These are phyloP conservation scores for Oscheius sp. DNA, from an alignment of 2,888 invertebrate species.

Conservation along the genomic window DNA sequence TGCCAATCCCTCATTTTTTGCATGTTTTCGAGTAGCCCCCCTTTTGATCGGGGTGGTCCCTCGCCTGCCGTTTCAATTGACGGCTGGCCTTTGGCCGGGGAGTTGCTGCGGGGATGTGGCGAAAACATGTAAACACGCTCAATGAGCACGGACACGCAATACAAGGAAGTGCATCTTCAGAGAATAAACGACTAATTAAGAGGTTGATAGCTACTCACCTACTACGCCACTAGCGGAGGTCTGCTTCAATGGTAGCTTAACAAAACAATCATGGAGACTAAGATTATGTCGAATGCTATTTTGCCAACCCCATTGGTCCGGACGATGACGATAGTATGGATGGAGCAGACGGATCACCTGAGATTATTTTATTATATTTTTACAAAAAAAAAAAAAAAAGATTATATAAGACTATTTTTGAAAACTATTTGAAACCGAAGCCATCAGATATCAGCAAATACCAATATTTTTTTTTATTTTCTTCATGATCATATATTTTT, in stretches of 20 bases:
- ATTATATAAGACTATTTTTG: too few species aligned
- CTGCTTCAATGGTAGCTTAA: slow-evolving; percentile 80
- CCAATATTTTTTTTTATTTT: too few species aligned
- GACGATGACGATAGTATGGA: slow-evolving; percentile 66
- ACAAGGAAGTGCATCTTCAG: neutral
- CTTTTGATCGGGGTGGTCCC: too few species aligned
- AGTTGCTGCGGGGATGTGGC: too few species aligned
- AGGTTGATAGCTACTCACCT: slow-evolving; percentile 43
- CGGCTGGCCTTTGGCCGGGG: slow-evolving; percentile 20
- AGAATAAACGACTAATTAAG: neutral
- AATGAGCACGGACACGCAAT: neutral
- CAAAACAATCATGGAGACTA: slow-evolving; percentile 98
- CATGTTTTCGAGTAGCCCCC: neutral
- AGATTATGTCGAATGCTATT: slow-evolving; percentile 97
- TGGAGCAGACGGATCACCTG: slow-evolving; percentile 68
- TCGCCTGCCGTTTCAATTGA: neutral
- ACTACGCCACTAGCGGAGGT: slow-evolving; percentile 69
- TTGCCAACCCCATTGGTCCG: slow-evolving; percentile 85
- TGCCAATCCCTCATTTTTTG: neutral
- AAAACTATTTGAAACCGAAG: too few species aligned
- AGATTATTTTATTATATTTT: too few species aligned
- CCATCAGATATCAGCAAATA: too few species aligned
- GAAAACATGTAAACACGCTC: slow-evolving; percentile 25
- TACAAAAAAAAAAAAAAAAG: too few species aligned
- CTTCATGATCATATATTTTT: too few species aligned